Evolutionary conservation across 2,113 vertebrate species (phyloP).

Genomic region (Tursiops truncatus): DNA sequence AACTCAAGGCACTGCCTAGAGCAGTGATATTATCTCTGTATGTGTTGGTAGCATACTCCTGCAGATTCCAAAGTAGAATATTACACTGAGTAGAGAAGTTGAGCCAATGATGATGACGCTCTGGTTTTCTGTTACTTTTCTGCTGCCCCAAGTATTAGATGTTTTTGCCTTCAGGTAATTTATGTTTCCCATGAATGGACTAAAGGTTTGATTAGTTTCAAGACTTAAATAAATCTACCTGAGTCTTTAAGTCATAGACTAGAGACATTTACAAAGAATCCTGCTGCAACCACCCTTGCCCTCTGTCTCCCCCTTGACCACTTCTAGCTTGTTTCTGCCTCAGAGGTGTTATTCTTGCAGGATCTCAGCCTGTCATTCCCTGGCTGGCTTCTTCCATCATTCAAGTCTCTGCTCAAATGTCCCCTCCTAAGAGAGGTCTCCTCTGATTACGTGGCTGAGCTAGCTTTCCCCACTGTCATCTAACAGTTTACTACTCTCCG

Average conservation of each 20-base stretch:
- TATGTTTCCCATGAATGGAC: not conserved
- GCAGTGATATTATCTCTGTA: not conserved
- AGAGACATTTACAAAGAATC: not conserved
- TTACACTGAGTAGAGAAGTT: not conserved
- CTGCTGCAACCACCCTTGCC: not conserved
- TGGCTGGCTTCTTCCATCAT: not conserved
- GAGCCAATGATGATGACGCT: not conserved
- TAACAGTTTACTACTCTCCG: not conserved
- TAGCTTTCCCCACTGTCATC: not conserved
- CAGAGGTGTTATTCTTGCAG: not conserved
- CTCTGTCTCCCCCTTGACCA: not conserved
- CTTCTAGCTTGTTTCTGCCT: not conserved
- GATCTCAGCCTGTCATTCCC: not conserved
- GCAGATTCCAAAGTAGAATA: not conserved
- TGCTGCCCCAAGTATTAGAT: not conserved
- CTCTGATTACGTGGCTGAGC: not conserved
- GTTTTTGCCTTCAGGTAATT: slow-evolving; percentile 2
- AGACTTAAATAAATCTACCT: not conserved
- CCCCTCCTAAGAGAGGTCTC: not conserved
- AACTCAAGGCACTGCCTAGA: not conserved
- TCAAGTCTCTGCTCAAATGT: not conserved
- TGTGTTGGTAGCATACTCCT: not conserved
- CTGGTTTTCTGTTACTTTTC: slow-evolving; percentile 18
- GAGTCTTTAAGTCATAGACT: not conserved
- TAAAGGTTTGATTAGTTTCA: slow-evolving; percentile 8